These are phyloP conservation scores for Drosophila littoralis DNA, from an alignment of 1,140 invertebrate species.

Conservation along the genomic window DNA sequence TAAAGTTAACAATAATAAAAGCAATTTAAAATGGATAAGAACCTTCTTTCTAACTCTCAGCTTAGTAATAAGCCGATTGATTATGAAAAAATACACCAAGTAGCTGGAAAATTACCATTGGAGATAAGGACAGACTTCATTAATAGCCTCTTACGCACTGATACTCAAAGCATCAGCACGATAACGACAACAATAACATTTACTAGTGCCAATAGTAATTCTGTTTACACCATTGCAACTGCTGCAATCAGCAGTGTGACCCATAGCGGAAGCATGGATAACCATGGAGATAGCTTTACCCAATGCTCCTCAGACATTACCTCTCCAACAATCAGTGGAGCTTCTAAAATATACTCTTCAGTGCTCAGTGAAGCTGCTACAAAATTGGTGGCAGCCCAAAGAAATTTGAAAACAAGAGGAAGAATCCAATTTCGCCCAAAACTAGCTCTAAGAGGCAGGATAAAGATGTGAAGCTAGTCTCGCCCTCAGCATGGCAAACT, in stretches of 20 bases:
- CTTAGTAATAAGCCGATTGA: slow-evolving; percentile 22
- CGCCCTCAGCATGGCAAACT: no score
- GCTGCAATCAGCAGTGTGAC: background rate
- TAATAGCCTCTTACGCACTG: background rate
- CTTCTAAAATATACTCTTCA: background rate
- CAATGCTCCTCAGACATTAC: background rate
- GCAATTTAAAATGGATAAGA: background rate
- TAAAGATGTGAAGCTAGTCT: no score
- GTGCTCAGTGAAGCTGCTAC: background rate
- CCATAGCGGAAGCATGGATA: background rate
- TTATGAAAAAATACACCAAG: no score
- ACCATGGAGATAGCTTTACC: background rate
- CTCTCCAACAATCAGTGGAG: background rate
- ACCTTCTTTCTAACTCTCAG: slow-evolving; percentile 5
- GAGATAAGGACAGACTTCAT: background rate
- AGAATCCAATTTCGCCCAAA: no score
- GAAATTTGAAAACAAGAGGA: no score
- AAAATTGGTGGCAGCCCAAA: background rate
- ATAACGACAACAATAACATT: slow-evolving; percentile 14
- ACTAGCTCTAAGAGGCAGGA: no score
- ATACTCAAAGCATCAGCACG: background rate
- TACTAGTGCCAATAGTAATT: slow-evolving; percentile 15
- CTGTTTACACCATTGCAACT: background rate
- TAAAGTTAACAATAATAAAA: no score
- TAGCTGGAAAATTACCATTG: slow-evolving; percentile 6